Evolutionary conservation across 2,113 vertebrate species (phyloP).

Genomic region (Setophaga kirtlandii): DNA sequence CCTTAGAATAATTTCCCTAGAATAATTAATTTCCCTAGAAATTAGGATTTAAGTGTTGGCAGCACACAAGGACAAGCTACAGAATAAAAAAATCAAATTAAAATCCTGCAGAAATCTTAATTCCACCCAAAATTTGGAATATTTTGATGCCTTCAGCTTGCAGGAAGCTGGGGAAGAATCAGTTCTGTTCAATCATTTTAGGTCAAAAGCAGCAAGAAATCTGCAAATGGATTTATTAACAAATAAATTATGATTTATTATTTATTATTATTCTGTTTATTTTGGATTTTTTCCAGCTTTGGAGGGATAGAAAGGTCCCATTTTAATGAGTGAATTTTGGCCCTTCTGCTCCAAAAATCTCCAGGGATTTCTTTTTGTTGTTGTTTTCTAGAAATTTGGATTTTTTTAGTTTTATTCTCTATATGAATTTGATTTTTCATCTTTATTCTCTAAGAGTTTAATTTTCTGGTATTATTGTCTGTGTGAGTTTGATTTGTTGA

Average conservation of each 20-base stretch:
- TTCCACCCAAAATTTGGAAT: background rate
- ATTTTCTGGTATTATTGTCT: too few relatives aligned
- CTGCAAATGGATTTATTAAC: background rate
- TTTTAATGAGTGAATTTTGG: background rate
- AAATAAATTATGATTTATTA: background rate
- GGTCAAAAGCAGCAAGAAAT: background rate
- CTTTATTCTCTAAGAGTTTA: too few relatives aligned
- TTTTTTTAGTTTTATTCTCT: background rate
- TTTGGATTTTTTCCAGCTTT: background rate
- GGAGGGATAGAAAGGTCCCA: background rate
- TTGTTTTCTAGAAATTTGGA: background rate
- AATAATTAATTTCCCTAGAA: background rate
- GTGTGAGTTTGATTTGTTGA: background rate
- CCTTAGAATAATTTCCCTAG: background rate
- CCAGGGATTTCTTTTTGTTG: background rate
- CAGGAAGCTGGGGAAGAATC: background rate
- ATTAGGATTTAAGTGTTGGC: background rate
- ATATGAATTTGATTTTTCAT: rapidly evolving
- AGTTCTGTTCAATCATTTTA: background rate
- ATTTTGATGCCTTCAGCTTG: background rate
- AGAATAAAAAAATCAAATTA: background rate
- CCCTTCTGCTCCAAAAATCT: background rate
- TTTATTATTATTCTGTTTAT: background rate
- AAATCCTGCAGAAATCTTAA: background rate
- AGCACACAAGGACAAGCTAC: rapidly evolving